Evolutionary conservation across 2,888 invertebrate genomes (phyloP), one percentile per base, ranked within the genome.

Genomic region (Lasioglossum morio): DNA sequence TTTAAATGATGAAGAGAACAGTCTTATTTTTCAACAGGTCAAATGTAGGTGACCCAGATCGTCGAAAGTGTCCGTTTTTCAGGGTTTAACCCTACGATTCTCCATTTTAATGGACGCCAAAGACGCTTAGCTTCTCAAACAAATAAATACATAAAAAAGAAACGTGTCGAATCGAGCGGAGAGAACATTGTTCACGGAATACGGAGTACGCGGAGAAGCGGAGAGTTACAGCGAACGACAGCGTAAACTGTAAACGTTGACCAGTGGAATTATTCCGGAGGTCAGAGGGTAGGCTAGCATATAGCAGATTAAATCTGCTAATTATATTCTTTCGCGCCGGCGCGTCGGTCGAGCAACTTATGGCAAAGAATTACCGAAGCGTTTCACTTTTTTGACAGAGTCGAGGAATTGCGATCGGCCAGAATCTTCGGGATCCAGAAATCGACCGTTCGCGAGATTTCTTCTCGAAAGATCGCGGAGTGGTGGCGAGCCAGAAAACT

Each of bases 211-310:
- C 74, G 53, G 40, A 40, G 40, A 53, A 74, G 77, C 23, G 66
- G 19, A 34, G 40, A 19, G 40, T 46, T 46, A 14, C 40, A 34
- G 16, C 53, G 23, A 40, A 14, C n/a, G 34, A 43, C 10, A 69
- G 34, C 53, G 73, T 60, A 48, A 60, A 19, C 63, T 43, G 73
- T 60, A 60, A 60, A 19, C 63, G 66, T 63, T 7, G 63, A 43
- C 81, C 79, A 89, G 89, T 93, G 93, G 93, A 93, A 93, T 92
- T 89, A 90, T 93, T 92, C 84, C 86, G 87, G 83, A 85, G 92
- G 92, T 93, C 92, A 92, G 79, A 91, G 92, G 85, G 83, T 80
- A 85, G 84, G 85, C 72, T 82, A 81, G 77, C 70, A 79, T 82
- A 48, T 73, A 77, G 72, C n/a, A 60, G 91, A 90, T 88, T 89